Base-by-base conservation (phyloP, 2,113 vertebrate species). In the Hemiprocne comata region DNA sequence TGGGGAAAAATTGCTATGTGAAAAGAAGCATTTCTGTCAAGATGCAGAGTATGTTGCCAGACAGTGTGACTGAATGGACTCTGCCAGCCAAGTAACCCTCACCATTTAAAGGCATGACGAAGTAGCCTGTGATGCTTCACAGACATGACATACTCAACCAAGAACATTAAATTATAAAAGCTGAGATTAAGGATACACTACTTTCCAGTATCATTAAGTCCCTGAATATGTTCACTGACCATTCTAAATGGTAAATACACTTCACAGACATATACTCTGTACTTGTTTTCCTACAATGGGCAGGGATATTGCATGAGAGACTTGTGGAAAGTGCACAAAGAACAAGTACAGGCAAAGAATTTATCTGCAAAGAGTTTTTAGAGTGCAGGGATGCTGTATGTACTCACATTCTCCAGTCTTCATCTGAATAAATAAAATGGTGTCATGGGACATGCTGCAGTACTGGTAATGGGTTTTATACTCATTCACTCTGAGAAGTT, bases 391-490 rank as follows among this genome's bases (percentile, higher is more conserved):
- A 69, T 83, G 44, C 85, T 94, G 21, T 97, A 87, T 98, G 97
- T 98, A 95, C 95, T 90, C 89, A 87, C 69, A 70, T 85, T 95
- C 80, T 96, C 75, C 93, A 94, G 0, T 95, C 77, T 97, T 95
- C 67, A 92, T 94, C 93, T 91, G 80, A 97, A 95, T 98, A 98
- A 98, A 98, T 95, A 95, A 96, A 96, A 70, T 87, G 57, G 87
- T 94, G 71, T 95, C 90, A 2, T 79, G 89, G 96, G 94, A 92
- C 85, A 76, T 77, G 77, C 87, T 92, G 88, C 75, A 96, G 51
- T 87, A 75, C 54, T 96, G 95, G 97, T 97, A 98, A 98, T 93
- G 93, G 97, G 87, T 97, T 97, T 97, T 94, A 85, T 97, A 96
- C 89, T 94, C 93, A 95, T 96, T 97, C 95, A 96, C 90, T 93